Base-by-base conservation (phyloP, 2,113 vertebrate genomes). In the Probosciger aterrimus region DNA sequence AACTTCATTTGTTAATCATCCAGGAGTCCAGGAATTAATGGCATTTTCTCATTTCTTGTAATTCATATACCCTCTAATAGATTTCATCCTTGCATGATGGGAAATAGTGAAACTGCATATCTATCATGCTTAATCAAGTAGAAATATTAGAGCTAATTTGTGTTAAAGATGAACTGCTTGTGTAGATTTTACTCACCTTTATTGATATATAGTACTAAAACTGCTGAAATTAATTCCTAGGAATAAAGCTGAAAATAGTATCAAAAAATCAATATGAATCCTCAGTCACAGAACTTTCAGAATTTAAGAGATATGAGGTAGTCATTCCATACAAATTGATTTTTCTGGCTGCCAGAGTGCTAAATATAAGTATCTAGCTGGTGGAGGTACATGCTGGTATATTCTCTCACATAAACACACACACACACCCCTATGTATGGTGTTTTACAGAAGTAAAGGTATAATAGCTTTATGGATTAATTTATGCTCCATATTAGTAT, bases 201-300 rank as follows among this genome's bases (percentile, higher is more conserved):
- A 46, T 43, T 88, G 87, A 95, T 65, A 82, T 12, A 71, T 71
- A 85, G 86, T 80, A 64, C 59, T 74, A 88, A 95, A 93, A 92
- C 79, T 91, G 78, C 46, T 86, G 71, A 76, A 96, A 96, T 97
- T 10, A 96, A 69, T 97, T 96, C 88, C 69, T 82, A 77, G 63
- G 85, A 93, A 96, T 68, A 90, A 94, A 96, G 44, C 52, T 78
- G 94, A 73, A 97, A 97, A 95, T 47, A 86, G 46, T 75, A 82
- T 71, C 12, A 90, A 95, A 95, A 97, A 94, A 96, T 96, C 93
- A 92, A 78, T 97, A 94, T 52, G n/a, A 94, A 92, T 92, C 81
- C 52, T 87, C 79, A 92, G 59, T 27, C 84, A 15, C 53, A 73
- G 44, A 94, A 92, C 68, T 82, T 95, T 80, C 39, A 69, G 44